Evolutionary conservation across 1,140 invertebrate species (phyloP), one percentile per base, ranked within the genome.

Genomic region (Octopus bimaculoides): DNA sequence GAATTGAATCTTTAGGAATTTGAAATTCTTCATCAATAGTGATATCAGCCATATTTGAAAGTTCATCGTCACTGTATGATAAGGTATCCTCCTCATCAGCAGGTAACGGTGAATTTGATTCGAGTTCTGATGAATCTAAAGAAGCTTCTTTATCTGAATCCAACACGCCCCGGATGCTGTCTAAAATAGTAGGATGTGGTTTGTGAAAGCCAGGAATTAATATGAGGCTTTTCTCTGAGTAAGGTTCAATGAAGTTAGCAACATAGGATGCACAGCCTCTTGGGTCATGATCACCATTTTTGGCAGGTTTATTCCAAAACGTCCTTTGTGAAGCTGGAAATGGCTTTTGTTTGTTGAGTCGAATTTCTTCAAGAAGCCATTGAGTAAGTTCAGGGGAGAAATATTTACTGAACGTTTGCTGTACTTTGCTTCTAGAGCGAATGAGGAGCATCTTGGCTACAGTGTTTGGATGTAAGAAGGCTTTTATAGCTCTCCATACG

Each of bases 401-500:
- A 76, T 86, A 80, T 77, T 83, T 82, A 4, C 80, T 74, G 76
- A 90, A 89, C 8, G 83, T 56, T 55, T 86, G 81, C 26, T 77
- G 75, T 0, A 88, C 79, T 80, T 89, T 89, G 66, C 83, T 75
- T 41, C 86, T 86, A 52, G 84, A 83, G 41, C 86, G 81, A 5
- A 87, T 79, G 9, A 89, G 73, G 52, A 85, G 85, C 55, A 87
- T 83, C 85, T 88, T 89, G 52, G 83, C 78, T 0, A 84, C 83
- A 0, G 88, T 89, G 73, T 86, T 84, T 20, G 84, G 82, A 9
- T 87, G 84, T 12, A 90, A 78, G 55, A 89, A 87, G 14, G 85
- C 81, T 83, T 89, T 89, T 14, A 89, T 85, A 7, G 88, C 88
- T 78, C 86, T 86, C 87, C 87, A 90, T 12, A 90, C 85, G 4